A percentile compares a stretch with the other conserved stretches of the same genome.
Conservation (phyloP, 2,797 vertebrate genomes). For the Cichlasoma orientale region DNA sequence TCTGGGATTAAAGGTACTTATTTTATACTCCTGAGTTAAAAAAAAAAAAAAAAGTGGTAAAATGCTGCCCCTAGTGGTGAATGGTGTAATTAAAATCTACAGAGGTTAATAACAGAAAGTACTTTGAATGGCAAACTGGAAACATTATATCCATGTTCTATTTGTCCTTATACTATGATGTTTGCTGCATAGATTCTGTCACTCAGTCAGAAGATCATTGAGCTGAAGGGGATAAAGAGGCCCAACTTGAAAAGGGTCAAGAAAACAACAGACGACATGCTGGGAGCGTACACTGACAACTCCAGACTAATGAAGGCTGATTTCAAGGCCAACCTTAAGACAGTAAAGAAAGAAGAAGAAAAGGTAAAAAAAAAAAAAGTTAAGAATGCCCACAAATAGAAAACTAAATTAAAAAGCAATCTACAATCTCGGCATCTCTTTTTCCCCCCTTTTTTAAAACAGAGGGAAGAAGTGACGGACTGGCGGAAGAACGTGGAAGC, state of each 20-base stretch:
- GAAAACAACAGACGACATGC: slow-evolving; percentile 82
- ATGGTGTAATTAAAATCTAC: background rate
- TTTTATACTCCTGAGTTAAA: background rate
- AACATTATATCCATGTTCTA: background rate
- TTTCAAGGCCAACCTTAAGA: slow-evolving; percentile 84
- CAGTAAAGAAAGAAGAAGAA: slow-evolving; percentile 86
- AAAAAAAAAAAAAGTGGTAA: background rate
- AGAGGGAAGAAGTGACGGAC: slow-evolving; percentile 82
- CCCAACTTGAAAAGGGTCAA: slow-evolving; percentile 82
- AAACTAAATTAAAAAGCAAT: rapidly evolving
- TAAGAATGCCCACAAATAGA: background rate
- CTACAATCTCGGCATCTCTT: background rate
- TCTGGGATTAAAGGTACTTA: background rate
- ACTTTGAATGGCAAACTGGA: background rate
- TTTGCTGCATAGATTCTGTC: slow-evolving; percentile 63
- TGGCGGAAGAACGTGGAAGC: slow-evolving; percentile 84
- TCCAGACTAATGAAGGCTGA: slow-evolving; percentile 82
- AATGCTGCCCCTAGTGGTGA: background rate
- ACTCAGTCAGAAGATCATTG: slow-evolving; percentile 73
- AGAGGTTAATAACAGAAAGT: background rate
- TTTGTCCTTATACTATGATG: background rate
- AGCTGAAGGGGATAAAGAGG: slow-evolving; percentile 80
- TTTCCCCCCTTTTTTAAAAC: background rate
- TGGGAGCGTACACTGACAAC: slow-evolving; percentile 71
- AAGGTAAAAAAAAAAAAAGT: slow-evolving; percentile 63